phyloP scores from a whole-genome alignment of 2,797 vertebrate species.

The Bovichtus variegatus region DNA sequence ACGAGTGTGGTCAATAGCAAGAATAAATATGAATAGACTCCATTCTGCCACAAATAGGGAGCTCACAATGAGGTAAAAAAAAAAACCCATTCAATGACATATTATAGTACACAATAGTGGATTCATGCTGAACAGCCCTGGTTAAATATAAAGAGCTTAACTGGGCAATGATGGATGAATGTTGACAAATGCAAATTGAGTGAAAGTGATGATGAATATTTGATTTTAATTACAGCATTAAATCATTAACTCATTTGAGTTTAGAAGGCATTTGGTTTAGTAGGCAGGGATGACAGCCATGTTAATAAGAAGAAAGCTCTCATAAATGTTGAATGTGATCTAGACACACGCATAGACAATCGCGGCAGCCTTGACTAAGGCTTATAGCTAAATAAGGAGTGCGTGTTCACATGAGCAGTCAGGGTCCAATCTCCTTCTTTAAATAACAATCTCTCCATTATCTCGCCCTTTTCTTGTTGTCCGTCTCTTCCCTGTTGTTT shows the following conservation, averaged over 20 bases:
- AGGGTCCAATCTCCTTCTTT: slow-evolving; percentile 8
- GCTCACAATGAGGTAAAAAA: not conserved
- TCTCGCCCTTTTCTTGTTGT: slow-evolving; percentile 8
- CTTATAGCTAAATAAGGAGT: slow-evolving; percentile 38
- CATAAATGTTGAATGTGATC: slow-evolving; percentile 42
- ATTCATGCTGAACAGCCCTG: slow-evolving; percentile 8
- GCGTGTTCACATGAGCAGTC: slow-evolving; percentile 25
- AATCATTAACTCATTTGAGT: slow-evolving; percentile 55
- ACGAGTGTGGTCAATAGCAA: slow-evolving; percentile 52
- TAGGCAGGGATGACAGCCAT: slow-evolving; percentile 29
- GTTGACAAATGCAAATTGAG: slow-evolving; percentile 49
- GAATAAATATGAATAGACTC: slow-evolving; percentile 37
- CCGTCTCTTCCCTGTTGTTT: slow-evolving; percentile 43
- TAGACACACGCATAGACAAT: slow-evolving; percentile 27
- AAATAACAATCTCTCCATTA: slow-evolving; percentile 17
- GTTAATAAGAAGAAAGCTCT: slow-evolving; percentile 44
- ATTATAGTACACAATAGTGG: not conserved
- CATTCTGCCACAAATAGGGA: slow-evolving; percentile 23
- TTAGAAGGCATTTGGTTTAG: slow-evolving; percentile 36
- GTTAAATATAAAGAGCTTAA: slow-evolving; percentile 22
- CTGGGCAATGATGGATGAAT: slow-evolving; percentile 22
- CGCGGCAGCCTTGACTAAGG: slow-evolving; percentile 33
- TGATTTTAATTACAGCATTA: slow-evolving; percentile 56
- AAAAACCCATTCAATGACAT: not conserved
- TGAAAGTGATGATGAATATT: slow-evolving; percentile 41